Percentiles rank a stretch among this genome's conserved stretches.
Evolutionary conservation across 2,888 invertebrate genomes (phyloP).

Genomic region (Dryocosmus kuriphilus): DNA sequence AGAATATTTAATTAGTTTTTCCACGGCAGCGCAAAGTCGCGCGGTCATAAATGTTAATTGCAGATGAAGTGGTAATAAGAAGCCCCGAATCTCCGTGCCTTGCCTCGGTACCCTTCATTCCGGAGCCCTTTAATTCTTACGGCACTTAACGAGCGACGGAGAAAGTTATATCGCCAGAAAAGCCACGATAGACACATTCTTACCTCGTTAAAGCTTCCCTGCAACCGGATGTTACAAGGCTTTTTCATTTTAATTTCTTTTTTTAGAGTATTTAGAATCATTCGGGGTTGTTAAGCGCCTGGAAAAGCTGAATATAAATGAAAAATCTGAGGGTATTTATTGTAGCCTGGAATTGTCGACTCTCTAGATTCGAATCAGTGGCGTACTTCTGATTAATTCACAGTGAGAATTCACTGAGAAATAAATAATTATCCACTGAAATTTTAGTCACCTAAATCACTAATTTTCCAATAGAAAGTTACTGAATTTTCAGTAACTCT

Average conservation of each 20-base stretch:
- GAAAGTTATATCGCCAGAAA: constrained; percentile 53
- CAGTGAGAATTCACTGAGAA: neutral
- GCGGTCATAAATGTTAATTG: constrained; percentile 78
- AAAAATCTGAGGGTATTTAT: neutral
- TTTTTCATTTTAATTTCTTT: constrained; percentile 38
- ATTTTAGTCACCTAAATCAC: no score
- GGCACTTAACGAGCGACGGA: constrained; percentile 67
- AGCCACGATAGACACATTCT: constrained; percentile 63
- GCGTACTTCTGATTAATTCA: no score
- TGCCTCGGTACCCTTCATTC: constrained; percentile 56
- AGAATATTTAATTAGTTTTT: constrained; percentile 78
- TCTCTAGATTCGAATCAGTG: no score
- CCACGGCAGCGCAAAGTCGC: constrained; percentile 64
- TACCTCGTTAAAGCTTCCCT: constrained; percentile 59
- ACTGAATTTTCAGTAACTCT: no score
- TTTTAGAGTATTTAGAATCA: constrained; percentile 22
- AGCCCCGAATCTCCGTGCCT: constrained; percentile 57
- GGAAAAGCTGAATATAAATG: neutral
- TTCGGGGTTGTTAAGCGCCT: constrained; percentile 12
- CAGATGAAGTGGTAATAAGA: constrained; percentile 78
- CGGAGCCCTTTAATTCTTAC: constrained; percentile 58
- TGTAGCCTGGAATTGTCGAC: neutral
- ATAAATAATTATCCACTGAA: neutral
- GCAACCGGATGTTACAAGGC: constrained; percentile 49
- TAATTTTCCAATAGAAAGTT: no score